Evolutionary conservation across 2,113 vertebrate genomes (phyloP), one percentile per base, ranked within the genome.

Genomic region (Platichthys stellatus): DNA sequence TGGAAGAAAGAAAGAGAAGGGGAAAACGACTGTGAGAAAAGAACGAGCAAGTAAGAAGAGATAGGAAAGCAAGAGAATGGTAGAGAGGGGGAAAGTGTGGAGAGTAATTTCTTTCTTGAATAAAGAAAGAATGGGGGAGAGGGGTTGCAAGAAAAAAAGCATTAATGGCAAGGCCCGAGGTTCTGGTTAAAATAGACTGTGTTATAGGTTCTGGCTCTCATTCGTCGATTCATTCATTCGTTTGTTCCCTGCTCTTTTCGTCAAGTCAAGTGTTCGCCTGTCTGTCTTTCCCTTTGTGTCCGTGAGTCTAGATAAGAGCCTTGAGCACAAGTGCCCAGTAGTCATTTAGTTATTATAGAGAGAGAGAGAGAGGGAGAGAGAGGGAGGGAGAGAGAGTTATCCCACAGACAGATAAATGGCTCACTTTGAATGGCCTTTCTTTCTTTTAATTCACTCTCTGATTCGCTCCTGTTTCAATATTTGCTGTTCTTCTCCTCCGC

Each of bases 61-160:
- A 90, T 90, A 91, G 86, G 58, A 78, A 80, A 31, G 94, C 86
- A 74, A 77, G 94, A 97, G 96, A 96, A 97, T 95, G 94, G 95
- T 92, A 88, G 89, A 95, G 94, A 94, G 93, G 95, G n/a, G 57
- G 14, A 11, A 94, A 95, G 45, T 13, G 20, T 17, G 89, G 86
- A 85, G 95, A 96, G 96, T 96, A 97, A 97, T 98, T 97, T 98
- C 95, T 92, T 92, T 95, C 93, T 93, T 95, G 96, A 91, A 90
- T 90, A 90, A 87, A 86, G 85, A 82, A 86, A 84, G 81, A 87
- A 84, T 66, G 82, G 72, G 77, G 83, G 84, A 76, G n/a, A 73
- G 84, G 74, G 81, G 43, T 57, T 72, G 67, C 78, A 87, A 24
- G 12, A 96, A 96, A 74, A 40, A 47, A 43, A 45, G 31, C 93